Evolutionary conservation across 2,888 invertebrate genomes (phyloP).

Genomic region (Drosophila fungiperda): DNA sequence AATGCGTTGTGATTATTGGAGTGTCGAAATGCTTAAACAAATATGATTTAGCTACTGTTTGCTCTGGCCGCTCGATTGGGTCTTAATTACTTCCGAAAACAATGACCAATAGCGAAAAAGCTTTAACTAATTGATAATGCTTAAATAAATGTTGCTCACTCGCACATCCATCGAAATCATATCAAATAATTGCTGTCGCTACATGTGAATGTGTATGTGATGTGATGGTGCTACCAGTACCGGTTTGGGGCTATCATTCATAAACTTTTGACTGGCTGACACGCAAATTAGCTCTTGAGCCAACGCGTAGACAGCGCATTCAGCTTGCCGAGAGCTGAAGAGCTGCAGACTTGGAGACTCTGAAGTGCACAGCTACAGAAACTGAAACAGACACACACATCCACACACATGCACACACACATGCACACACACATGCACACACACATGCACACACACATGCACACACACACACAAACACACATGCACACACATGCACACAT

Average conservation of each 20-base stretch:
- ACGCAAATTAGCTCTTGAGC: conserved; percentile 79
- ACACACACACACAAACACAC: conserved; percentile 23
- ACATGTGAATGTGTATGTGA: not conserved
- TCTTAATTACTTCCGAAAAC: conserved; percentile 82
- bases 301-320: conserved; percentile 69
- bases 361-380: conserved; percentile 60
- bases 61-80: conserved; percentile 69
- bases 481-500: conserved; percentile 13
- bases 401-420: conserved; percentile 26
- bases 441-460: conserved; percentile 19
- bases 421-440: conserved; percentile 16
- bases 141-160: conserved; percentile 24
- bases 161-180: conserved; percentile 48
- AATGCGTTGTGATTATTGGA: conserved; percentile 74
- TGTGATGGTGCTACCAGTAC: conserved; percentile 43
- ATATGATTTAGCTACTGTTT: conserved; percentile 78
- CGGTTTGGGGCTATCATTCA: conserved; percentile 75
- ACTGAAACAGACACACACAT: conserved; percentile 44
- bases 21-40: conserved; percentile 79
- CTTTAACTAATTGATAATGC: conserved; percentile 72
- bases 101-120: conserved; percentile 66
- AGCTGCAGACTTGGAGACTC: conserved; percentile 55
- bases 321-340: conserved; percentile 49
- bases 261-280: conserved; percentile 75
- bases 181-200: conserved; percentile 50